These are phyloP conservation scores for Moxostoma hubbsi DNA, from an alignment of 2,797 vertebrate species.

Conservation along the genomic window DNA sequence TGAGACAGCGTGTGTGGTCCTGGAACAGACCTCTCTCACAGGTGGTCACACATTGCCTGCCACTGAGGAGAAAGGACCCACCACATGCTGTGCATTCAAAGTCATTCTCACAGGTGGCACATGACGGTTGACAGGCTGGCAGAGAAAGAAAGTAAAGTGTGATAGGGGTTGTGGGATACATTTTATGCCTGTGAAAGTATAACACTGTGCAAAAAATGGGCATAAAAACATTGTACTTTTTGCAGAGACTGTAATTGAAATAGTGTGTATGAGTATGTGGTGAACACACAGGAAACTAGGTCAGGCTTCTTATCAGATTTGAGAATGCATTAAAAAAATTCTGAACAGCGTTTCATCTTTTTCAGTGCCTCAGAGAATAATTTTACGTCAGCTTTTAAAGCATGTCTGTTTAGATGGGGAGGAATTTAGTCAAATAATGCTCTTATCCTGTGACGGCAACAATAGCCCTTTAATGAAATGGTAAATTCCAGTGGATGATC, in stretches of 20 bases:
- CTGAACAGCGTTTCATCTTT: not conserved
- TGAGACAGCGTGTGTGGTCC: constrained; percentile 77
- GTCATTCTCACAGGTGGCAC: constrained; percentile 78
- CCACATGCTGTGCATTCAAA: constrained; percentile 84
- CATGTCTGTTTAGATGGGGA: not conserved
- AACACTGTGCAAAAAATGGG: not conserved
- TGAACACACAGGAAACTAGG: not conserved
- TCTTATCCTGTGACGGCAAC: not conserved
- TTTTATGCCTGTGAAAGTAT: constrained; percentile 56
- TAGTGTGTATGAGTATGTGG: too few species aligned
- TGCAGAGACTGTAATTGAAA: constrained; percentile 1
- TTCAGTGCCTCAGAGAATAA: not conserved
- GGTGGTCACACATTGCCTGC: constrained; percentile 78
- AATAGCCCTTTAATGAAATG: constrained; percentile 10
- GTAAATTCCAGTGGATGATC: constrained; percentile 26
- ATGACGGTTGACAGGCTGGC: constrained; percentile 85
- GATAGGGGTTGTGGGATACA: not conserved
- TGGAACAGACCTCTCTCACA: constrained; percentile 84
- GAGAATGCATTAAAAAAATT: constrained; percentile 5
- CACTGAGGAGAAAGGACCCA: constrained; percentile 74
- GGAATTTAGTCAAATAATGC: constrained; percentile 26
- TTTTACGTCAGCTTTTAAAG: constrained; percentile 8
- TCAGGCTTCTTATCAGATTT: constrained; percentile 18
- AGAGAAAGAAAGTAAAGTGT: not conserved
- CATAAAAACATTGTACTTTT: constrained; percentile 20